These are phyloP conservation scores for Acyrthosiphon pisum DNA, from an alignment of 1,140 invertebrate species.

Conservation along the genomic window DNA sequence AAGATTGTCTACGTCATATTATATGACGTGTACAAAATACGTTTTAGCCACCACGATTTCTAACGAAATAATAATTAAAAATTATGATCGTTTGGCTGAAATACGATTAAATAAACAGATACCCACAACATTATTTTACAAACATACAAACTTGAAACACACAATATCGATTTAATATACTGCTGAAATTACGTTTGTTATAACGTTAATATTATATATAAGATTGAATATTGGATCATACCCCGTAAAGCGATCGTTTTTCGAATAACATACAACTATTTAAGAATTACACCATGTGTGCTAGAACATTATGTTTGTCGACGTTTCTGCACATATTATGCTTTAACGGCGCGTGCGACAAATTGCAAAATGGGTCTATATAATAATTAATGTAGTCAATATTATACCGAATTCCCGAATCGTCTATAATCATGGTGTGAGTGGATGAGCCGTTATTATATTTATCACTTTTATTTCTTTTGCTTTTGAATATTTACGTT, in stretches of 20 bases:
- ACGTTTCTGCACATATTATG: background rate
- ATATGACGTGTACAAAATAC: background rate
- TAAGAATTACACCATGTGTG: too few relatives aligned
- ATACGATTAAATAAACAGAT: background rate
- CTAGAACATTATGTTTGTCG: too few relatives aligned
- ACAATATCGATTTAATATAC: background rate
- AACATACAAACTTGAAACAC: background rate
- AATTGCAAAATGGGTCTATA: background rate
- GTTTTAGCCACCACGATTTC: background rate
- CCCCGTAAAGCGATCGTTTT: background rate
- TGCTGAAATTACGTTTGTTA: background rate
- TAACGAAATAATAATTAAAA: background rate
- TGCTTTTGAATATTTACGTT: background rate
- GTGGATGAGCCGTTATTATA: background rate
- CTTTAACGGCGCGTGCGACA: background rate
- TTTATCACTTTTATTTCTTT: background rate
- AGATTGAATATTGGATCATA: background rate
- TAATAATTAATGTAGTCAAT: background rate
- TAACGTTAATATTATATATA: background rate
- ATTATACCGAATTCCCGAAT: background rate
- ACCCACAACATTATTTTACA: background rate
- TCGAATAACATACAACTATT: background rate
- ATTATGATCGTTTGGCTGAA: background rate
- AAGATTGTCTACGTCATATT: background rate
- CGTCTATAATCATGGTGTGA: background rate